Evolutionary conservation across 2,113 vertebrate species (phyloP).

Genomic region (Onychostoma macrolepis): DNA sequence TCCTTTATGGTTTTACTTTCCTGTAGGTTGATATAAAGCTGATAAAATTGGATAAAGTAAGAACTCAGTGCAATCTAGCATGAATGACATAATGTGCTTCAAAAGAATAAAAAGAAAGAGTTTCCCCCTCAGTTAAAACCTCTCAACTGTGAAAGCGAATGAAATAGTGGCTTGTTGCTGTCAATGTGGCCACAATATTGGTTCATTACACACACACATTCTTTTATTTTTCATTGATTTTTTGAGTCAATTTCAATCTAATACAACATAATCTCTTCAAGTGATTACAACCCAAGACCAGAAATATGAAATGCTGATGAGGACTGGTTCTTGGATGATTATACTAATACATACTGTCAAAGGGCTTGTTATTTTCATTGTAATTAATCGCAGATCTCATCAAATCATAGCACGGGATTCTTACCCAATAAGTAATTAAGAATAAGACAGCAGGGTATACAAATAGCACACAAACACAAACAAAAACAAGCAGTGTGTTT

Average conservation of each 20-base stretch:
- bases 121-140: slow-evolving; percentile 9
- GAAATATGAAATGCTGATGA: slow-evolving; percentile 11
- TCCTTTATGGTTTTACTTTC: neutral
- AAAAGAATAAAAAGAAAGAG: slow-evolving; percentile 12
- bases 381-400: slow-evolving; percentile 51
- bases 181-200: neutral
- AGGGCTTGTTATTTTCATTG: slow-evolving; percentile 31
- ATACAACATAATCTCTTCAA: slow-evolving; percentile 25
- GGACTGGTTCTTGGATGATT: slow-evolving; percentile 1
- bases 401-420: slow-evolving; percentile 38
- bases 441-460: slow-evolving; percentile 38
- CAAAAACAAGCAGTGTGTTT: neutral
- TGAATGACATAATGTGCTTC: neutral
- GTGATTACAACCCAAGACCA: slow-evolving; percentile 19
- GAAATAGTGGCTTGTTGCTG: neutral
- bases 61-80: neutral
- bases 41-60: neutral
- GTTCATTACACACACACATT: slow-evolving; percentile 26
- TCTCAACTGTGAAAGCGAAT: neutral
- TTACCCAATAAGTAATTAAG: slow-evolving; percentile 43
- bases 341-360: slow-evolving; percentile 1
- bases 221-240: slow-evolving; percentile 10
- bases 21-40: neutral
- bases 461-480: neutral
- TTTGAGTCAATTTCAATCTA: neutral